Percentiles rank a stretch among this genome's conserved stretches.
Conservation (phyloP, 2,888 invertebrate species). For the Panzeria rudis region DNA sequence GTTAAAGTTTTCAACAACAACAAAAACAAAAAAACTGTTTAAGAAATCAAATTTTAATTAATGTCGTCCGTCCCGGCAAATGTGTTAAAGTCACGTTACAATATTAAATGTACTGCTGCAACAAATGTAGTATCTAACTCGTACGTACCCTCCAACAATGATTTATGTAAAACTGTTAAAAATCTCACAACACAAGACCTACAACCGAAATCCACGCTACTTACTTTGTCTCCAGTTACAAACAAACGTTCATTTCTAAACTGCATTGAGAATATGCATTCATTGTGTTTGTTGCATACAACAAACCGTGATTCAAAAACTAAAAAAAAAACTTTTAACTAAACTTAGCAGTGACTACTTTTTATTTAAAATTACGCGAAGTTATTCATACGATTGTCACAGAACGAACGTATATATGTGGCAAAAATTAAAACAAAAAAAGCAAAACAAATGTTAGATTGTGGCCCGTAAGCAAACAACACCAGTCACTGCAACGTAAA, state of each 20-base stretch:
- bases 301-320: background rate
- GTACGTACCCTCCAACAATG: conserved; percentile 44
- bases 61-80: conserved; percentile 60
- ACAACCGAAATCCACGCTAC: conserved; percentile 56
- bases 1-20: conserved; percentile 6
- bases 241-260: conserved; percentile 27
- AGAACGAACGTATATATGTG: conserved; percentile 22
- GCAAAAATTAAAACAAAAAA: conserved; percentile 7
- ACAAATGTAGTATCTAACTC: conserved; percentile 11
- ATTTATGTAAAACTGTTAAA: conserved; percentile 66
- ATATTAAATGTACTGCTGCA: conserved; percentile 32
- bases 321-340: background rate
- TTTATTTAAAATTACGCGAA: conserved; percentile 54
- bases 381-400: conserved; percentile 56
- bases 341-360: conserved; percentile 38
- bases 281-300: conserved; percentile 56
- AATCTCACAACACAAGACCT: conserved; percentile 62
- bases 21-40: background rate
- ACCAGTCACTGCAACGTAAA: conserved; percentile 47
- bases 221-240: conserved; percentile 28
- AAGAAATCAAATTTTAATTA: conserved; percentile 61
- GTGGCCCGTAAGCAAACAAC: conserved; percentile 29
- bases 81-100: conserved; percentile 66
- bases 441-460: conserved; percentile 15
- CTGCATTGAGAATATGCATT: background rate